Conservation (phyloP, 2,113 vertebrate species). For the Caloenas nicobarica region DNA sequence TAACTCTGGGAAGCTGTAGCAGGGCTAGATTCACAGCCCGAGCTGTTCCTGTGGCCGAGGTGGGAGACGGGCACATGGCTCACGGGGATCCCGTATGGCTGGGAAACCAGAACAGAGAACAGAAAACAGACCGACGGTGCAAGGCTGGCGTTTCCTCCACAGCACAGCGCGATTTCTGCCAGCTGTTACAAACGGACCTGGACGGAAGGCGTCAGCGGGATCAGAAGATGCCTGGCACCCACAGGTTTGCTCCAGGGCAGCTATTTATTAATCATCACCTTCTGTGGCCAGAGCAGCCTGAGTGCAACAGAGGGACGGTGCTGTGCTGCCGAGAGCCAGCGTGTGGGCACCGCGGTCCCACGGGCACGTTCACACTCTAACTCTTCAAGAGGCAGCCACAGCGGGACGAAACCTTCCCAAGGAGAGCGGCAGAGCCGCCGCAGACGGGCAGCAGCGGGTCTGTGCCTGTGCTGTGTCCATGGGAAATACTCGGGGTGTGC, state of each 20-base stretch:
- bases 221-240: background rate
- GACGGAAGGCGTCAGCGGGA: rapidly evolving
- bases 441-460: rapidly evolving
- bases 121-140: background rate
- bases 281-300: background rate
- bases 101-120: background rate
- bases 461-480: rapidly evolving
- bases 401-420: rapidly evolving
- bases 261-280: background rate
- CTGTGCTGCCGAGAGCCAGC: rapidly evolving
- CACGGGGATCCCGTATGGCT: background rate
- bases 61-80: rapidly evolving
- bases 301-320: rapidly evolving
- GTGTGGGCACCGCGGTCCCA: rapidly evolving
- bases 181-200: background rate
- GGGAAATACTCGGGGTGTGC: rapidly evolving
- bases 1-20: background rate
- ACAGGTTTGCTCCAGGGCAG: background rate
- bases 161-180: background rate
- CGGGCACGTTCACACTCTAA: rapidly evolving
- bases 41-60: rapidly evolving
- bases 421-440: background rate
- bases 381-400: background rate
- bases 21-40: background rate
- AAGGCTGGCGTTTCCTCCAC: background rate